Evolutionary conservation across 37 sponge, comb jelly and placozoan genomes (phyloP).

Genomic region (Mnemiopsis leidyi): DNA sequence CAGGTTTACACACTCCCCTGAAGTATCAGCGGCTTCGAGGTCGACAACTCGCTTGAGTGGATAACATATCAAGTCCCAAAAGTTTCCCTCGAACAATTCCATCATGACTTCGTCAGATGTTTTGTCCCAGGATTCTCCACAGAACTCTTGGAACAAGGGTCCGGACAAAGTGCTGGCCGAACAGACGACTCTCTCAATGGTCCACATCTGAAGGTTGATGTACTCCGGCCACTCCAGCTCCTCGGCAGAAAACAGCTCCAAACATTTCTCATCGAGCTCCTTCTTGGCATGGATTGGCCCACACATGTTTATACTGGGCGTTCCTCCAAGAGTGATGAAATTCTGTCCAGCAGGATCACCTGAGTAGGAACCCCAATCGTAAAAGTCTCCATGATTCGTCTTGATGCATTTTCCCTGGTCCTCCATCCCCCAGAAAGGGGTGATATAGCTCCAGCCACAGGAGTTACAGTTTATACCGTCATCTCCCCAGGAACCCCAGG

Average conservation of each 20-base stretch:
- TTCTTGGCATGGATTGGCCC: not conserved
- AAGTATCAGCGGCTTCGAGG: not conserved
- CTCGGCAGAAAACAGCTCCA: not conserved
- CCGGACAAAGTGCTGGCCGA: not conserved
- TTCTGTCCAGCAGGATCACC: not conserved
- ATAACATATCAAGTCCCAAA: not conserved
- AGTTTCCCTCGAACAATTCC: not conserved
- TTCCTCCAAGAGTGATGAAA: not conserved
- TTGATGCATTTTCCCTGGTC: not conserved
- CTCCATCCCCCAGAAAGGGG: not conserved
- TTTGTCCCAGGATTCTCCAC: not conserved
- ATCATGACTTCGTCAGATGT: not conserved
- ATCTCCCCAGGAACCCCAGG: not conserved
- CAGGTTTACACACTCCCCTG: not conserved
- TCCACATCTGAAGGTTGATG: not conserved
- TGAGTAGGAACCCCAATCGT: not conserved
- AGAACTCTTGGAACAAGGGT: not conserved
- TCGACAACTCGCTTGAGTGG: not conserved
- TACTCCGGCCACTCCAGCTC: not conserved
- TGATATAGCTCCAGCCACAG: not conserved
- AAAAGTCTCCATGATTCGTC: not conserved
- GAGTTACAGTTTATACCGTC: not conserved
- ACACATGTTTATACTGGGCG: not conserved
- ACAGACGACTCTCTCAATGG: not conserved
- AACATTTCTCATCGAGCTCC: not conserved